Conservation (phyloP, 64 coral and sea anemone species). For the Dendrophyllia cribrosa region DNA sequence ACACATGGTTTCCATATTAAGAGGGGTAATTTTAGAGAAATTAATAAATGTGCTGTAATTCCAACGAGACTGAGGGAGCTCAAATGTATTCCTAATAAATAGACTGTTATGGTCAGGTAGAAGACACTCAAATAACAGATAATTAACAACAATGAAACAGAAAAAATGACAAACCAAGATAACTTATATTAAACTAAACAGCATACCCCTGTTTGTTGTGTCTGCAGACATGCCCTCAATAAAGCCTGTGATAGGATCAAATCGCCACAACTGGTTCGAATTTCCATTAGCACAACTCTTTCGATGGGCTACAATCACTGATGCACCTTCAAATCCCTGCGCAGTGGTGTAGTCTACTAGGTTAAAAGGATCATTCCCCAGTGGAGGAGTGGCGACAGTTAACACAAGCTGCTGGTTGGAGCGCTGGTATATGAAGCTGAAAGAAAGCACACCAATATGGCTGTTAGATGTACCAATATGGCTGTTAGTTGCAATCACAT, state of each 20-base stretch:
- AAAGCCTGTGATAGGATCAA: slow-evolving; percentile 80
- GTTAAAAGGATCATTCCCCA: slow-evolving; percentile 75
- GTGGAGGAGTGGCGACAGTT: slow-evolving; percentile 85
- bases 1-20: too few species aligned
- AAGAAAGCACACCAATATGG: not conserved
- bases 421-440: slow-evolving; percentile 74
- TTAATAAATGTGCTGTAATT: too few species aligned
- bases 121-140: too few species aligned
- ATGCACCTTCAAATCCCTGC: slow-evolving; percentile 73
- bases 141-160: too few species aligned
- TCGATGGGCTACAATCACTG: slow-evolving; percentile 78
- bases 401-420: slow-evolving; percentile 85
- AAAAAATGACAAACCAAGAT: too few species aligned
- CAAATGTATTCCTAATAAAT: too few species aligned
- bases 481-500: not conserved
- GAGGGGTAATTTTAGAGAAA: too few species aligned
- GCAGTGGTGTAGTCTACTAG: slow-evolving; percentile 50
- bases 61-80: too few species aligned
- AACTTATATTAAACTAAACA: too few species aligned
- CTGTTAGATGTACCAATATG: too few species aligned
- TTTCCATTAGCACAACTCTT: slow-evolving; percentile 87
- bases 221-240: slow-evolving; percentile 90
- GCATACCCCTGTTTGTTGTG: slow-evolving; percentile 83
- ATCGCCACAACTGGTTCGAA: slow-evolving; percentile 90
- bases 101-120: too few species aligned